Evolutionary conservation across 2,113 vertebrate species (phyloP), one percentile per base, ranked within the genome.

Genomic region (Rhynchopsitta pachyrhyncha): DNA sequence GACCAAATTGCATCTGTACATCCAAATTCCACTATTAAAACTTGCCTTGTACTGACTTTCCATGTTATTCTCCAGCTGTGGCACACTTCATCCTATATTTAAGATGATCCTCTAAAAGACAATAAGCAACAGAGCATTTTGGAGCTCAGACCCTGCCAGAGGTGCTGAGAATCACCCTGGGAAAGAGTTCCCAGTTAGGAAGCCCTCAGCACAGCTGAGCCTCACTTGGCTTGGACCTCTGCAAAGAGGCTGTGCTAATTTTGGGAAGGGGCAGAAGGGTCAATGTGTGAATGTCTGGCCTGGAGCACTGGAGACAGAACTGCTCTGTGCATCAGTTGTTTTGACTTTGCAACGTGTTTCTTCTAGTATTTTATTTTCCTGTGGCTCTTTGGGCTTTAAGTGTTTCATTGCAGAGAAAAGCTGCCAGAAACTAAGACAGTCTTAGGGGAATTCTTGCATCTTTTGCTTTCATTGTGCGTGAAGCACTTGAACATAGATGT

Each of bases 181-280:
- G 53, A 73, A 66, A 75, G 90, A 83, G 77, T 88, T 96, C 92
- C 62, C 95, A 93, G 86, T 92, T 94, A 84, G 88, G 86, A 96
- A 89, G 73, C 20, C 59, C 62, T 94, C 73, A 76, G 87, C 70
- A 33, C 95, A 96, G 93, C 92, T 92, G 95, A 96, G 92, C 88
- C 86, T 83, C 28, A 27, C 83, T 93, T 96, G 93, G 88, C 95
- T 84, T 37, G 17, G 60, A 8, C 44, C 81, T 60, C 62, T 79
- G 27, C 69, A 41, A 68, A 53, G 74, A 93, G 88, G 17, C 73
- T 81, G 64, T 82, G 95, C 91, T 96, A 86, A 96, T 94, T 97
- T 94, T 93, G 92, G 88, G 90, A 82, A 33, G 92, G 86, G 86
- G 91, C 91, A 93, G 52, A 89, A 84, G 74, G 90, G 83, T 93